Conservation (phyloP, 1,140 invertebrate species). For the Lasaia peninsularis region DNA sequence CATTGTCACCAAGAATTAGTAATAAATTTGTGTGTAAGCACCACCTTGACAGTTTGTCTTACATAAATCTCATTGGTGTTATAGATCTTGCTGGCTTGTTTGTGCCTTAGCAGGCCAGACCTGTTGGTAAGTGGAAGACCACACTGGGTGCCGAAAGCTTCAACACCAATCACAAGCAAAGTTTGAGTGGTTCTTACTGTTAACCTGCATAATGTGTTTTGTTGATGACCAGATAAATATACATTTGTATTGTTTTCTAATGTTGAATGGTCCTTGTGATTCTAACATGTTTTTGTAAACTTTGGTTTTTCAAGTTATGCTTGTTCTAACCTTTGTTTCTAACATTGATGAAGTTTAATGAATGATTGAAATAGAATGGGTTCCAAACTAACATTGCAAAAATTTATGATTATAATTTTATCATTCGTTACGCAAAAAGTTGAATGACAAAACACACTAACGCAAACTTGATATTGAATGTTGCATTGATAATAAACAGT, state of each 20-base stretch:
- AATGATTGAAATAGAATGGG: not conserved
- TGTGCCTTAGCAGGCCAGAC: conserved; percentile 83
- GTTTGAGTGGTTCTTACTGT: conserved; percentile 62
- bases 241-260: conserved; percentile 53
- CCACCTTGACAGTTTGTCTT: conserved; percentile 64
- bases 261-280: conserved; percentile 76
- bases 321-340: conserved; percentile 28
- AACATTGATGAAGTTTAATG: conserved; percentile 14
- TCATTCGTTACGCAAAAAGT: not conserved
- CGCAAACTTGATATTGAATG: not conserved
- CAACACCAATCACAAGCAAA: conserved; percentile 63
- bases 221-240: conserved; percentile 54
- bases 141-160: conserved; percentile 61
- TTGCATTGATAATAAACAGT: conserved; percentile 26
- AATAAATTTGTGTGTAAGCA: conserved; percentile 52
- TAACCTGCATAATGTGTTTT: conserved; percentile 72
- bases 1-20: conserved; percentile 57
- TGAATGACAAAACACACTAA: not conserved
- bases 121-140: conserved; percentile 80
- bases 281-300: conserved; percentile 53
- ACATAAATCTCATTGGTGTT: conserved; percentile 75
- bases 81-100: conserved; percentile 84
- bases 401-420: not conserved
- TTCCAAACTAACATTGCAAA: not conserved
- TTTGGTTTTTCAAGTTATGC: conserved; percentile 13